phyloP scores from a whole-genome alignment of 2,888 invertebrate species.

The Copidosoma aretas region DNA sequence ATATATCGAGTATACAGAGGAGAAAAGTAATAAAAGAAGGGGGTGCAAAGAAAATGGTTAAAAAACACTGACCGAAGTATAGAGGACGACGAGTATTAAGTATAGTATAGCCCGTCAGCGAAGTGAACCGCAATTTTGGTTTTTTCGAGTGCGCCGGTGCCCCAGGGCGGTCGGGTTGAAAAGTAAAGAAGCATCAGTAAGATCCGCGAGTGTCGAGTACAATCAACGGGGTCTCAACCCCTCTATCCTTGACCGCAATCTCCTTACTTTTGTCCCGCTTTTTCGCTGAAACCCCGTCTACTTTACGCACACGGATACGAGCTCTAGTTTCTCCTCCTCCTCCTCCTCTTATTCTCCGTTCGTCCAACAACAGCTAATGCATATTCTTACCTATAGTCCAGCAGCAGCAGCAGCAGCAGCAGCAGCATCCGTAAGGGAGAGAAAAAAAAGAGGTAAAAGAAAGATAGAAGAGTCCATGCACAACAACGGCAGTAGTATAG shows the following conservation, averaged over 20 bases:
- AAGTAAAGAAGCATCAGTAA: background rate
- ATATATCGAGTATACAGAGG: no score
- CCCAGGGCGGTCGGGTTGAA: background rate
- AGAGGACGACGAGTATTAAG: no score
- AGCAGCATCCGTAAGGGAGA: background rate
- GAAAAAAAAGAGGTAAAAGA: background rate
- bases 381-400: background rate
- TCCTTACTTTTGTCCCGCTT: conserved; percentile 39
- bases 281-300: conserved; percentile 35
- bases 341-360: no score
- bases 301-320: background rate
- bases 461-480: conserved; percentile 1
- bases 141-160: conserved; percentile 25
- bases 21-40: no score
- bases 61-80: no score
- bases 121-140: conserved; percentile 37
- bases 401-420: background rate
- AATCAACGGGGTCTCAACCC: conserved; percentile 24
- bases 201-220: conserved; percentile 28
- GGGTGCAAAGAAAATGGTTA: no score
- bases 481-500: no score
- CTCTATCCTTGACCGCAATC: conserved; percentile 42
- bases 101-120: background rate
- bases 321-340: no score
- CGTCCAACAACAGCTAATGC: no score